Conservation (phyloP, 2,113 vertebrate species). For the Abramis brama region DNA sequence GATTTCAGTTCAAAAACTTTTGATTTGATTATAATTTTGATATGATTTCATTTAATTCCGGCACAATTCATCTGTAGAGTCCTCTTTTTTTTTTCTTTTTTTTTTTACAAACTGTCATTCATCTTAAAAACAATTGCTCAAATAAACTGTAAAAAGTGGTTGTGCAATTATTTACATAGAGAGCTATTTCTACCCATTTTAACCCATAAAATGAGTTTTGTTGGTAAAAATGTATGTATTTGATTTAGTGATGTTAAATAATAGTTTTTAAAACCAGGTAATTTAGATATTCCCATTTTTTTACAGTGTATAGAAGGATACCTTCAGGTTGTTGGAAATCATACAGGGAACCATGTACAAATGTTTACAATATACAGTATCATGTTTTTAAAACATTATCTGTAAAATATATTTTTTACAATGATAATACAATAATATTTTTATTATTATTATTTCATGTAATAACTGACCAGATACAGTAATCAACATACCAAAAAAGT, state of each 20-base stretch:
- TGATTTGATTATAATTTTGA: background rate
- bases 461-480: background rate
- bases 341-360: background rate
- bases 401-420: too few relatives aligned
- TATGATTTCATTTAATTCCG: background rate
- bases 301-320: background rate
- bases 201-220: background rate
- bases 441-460: background rate
- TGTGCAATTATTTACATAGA: too few relatives aligned
- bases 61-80: background rate
- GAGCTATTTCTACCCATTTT: background rate
- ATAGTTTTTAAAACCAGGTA: background rate
- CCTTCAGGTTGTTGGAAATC: background rate
- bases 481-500: background rate
- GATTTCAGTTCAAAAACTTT: background rate
- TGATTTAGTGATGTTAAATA: background rate
- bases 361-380: background rate
- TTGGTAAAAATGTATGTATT: too few relatives aligned
- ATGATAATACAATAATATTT: too few relatives aligned
- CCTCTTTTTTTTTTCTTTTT: background rate
- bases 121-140: background rate
- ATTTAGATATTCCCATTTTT: too few relatives aligned
- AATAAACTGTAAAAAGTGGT: background rate
- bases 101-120: background rate
- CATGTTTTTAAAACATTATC: background rate